Evolutionary conservation across 2,888 invertebrate species (phyloP), one percentile per base, ranked within the genome.

Genomic region (Iselma pallidipennis): DNA sequence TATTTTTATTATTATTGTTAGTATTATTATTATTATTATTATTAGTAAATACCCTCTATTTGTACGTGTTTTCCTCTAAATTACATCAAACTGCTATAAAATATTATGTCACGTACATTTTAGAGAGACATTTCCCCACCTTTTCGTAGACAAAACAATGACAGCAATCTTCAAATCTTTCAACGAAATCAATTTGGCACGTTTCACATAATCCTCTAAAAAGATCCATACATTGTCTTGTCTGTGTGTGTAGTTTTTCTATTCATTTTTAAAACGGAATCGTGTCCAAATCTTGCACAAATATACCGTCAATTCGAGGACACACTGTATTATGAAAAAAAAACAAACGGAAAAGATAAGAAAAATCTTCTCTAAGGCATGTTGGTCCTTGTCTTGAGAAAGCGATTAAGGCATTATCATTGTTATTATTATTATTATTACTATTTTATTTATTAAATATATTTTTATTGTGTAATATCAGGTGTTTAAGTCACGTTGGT

Each of bases 361-460:
- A 21, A 62, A 55, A 57, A 19, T 57, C 55, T 59, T 48, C 68
- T 73, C 78, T 79, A 78, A 80, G 79, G 79, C 78, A 78, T 74
- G 71, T 80, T 80, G 80, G 80, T 80, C 80, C 80, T 72, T 77
- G 67, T 72, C 68, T 66, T 66, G 53, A 66, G 65, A 59, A 70
- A 71, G 70, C 69, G 63, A 68, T 66, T 74, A 75, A 75, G 74
- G 74, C 74, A 75, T 66, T 61, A 63, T 60, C 56, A 45, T 45
- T 45, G 12, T 45, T 45, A 68, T 62, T 58, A 52, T 58, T 53
- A n/a, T 21, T 25, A 54, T 42, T 49, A 28, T 23, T 21, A 37
- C 5, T 25, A 37, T 21, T 42, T 26, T 19, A 49, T 16, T 14
- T 23, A 51, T 25, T 48, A 37, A 28, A n/a, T n/a, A n/a, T 19